A percentile compares a stretch with the other conserved stretches of the same genome.
Evolutionary conservation across 2,888 invertebrate genomes (phyloP).

Genomic region (Lomographa bimaculata): DNA sequence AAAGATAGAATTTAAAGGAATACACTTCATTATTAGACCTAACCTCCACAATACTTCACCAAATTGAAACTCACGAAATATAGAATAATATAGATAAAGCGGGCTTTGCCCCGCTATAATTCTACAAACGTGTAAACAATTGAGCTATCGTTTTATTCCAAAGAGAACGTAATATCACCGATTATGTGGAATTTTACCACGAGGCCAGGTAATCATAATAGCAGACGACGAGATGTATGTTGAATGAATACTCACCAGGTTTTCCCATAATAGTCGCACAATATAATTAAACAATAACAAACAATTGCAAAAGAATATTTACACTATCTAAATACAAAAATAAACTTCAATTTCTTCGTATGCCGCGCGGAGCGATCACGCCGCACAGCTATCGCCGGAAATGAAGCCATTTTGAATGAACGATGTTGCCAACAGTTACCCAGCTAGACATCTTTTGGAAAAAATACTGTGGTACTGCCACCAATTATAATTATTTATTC

Average conservation of each 20-base stretch:
- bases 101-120: too few relatives aligned
- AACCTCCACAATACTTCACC: too few relatives aligned
- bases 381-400: conserved; percentile 62
- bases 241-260: conserved; percentile 59
- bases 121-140: too few relatives aligned
- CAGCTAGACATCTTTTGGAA: too few relatives aligned
- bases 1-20: too few relatives aligned
- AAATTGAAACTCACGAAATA: too few relatives aligned
- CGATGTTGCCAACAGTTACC: conserved; percentile 43
- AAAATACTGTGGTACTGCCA: too few relatives aligned
- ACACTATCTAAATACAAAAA: conserved; percentile 62
- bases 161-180: conserved; percentile 17
- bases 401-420: conserved; percentile 65
- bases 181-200: conserved; percentile 35
- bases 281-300: conserved; percentile 25
- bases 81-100: too few relatives aligned
- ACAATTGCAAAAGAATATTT: conserved; percentile 31
- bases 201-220: too few relatives aligned
- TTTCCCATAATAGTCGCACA: conserved; percentile 59
- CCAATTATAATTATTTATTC: too few relatives aligned
- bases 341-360: conserved; percentile 56
- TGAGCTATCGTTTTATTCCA: background rate
- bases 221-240: too few relatives aligned
- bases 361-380: conserved; percentile 58
- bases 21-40: too few relatives aligned